Evolutionary conservation across 1,140 invertebrate species (phyloP), one percentile per base, ranked within the genome.

Genomic region (Drosophila subobscura): DNA sequence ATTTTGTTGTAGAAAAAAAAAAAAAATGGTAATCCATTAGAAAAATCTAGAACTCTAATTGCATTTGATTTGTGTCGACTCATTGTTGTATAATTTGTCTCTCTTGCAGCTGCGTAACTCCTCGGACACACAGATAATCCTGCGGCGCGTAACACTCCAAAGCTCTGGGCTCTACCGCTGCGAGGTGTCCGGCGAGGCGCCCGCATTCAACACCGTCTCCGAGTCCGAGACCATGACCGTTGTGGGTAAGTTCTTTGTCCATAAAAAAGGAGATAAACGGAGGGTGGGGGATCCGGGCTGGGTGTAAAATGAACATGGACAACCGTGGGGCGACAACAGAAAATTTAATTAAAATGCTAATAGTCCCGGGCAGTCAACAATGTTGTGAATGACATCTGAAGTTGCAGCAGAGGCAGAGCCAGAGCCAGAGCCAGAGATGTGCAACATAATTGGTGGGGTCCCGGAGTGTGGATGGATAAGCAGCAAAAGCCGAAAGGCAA

Each of bases 111-210:
- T 95, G 70, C 93, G 94, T 75, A 94, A 95, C 79, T 95, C 95
- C 5, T 94, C 94, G 56, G 94, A 95, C 55, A 93, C 92, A 64
- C 93, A 93, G 86, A 95, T 96, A 8, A 93, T 94, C 56, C 91
- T 96, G 52, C 92, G 92, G 67, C 93, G 94, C 55, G 94, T 96
- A 45, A 94, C 94, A 63, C 92, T 96, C 27, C 92, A 94, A 73
- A 95, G 94, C 64, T 93, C 93, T 22, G 96, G 96, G 55, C 91
- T 94, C 14, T 96, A 96, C 91, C 93, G 95, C 77, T 96, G 96
- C 90, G 96, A 96, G 90, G 95, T 96, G 59, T 96, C 95, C 7
- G 96, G 95, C 7, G 96, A 96, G 91, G 95, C 95, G 45, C 95
- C 95, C 25, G 94, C 93, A 67, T 96, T 96, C 89, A 94, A 95